These are phyloP conservation scores for Mormyrops boulengeri DNA, from an alignment of 2,797 vertebrate genomes.

Conservation along the genomic window DNA sequence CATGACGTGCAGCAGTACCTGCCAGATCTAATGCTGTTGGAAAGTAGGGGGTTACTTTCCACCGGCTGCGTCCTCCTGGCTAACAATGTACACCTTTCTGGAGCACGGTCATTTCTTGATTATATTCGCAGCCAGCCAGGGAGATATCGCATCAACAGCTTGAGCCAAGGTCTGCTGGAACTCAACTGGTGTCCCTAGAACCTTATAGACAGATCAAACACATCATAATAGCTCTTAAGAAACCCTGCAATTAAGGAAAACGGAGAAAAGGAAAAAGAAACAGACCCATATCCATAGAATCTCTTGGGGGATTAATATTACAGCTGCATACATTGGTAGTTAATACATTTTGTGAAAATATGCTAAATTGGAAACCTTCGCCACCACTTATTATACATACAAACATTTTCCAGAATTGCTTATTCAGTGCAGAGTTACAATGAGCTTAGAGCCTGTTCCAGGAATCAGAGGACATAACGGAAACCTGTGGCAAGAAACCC, in stretches of 20 bases:
- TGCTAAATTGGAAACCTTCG: not conserved
- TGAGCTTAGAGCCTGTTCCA: not conserved
- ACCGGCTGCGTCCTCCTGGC: constrained; percentile 47
- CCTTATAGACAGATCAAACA: not conserved
- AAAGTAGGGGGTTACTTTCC: constrained; percentile 44
- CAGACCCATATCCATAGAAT: not conserved
- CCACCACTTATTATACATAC: not conserved
- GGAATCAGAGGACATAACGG: not conserved
- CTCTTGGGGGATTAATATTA: not conserved
- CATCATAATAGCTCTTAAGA: not conserved
- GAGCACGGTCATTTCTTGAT: constrained; percentile 33
- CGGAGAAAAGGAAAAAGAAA: not conserved
- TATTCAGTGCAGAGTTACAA: not conserved
- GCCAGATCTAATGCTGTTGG: constrained; percentile 48
- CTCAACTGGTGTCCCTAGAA: constrained; percentile 33
- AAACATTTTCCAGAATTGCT: not conserved
- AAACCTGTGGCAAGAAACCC: not conserved
- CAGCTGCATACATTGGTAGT: not conserved
- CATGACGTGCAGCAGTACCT: constrained; percentile 51
- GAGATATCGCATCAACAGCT: constrained; percentile 34
- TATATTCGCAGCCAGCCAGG: constrained; percentile 32
- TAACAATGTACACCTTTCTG: constrained; percentile 27
- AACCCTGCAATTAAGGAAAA: not conserved
- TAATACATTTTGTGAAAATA: not conserved
- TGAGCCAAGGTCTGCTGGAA: constrained; percentile 42